These are phyloP conservation scores for Blennius ocellaris DNA, from an alignment of 2,113 vertebrate species.

Conservation along the genomic window DNA sequence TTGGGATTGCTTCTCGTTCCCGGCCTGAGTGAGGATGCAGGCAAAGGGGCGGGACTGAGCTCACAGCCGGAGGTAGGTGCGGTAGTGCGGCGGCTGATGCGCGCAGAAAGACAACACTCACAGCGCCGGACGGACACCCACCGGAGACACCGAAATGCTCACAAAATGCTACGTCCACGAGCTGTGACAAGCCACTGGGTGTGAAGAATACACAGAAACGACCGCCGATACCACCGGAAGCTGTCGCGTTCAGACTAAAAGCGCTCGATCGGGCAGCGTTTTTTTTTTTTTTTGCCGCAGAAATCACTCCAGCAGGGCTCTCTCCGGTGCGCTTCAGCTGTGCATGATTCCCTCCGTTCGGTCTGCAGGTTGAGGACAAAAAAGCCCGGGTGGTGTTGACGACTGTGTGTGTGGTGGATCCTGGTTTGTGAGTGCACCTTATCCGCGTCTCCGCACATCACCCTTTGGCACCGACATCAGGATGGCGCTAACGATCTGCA, in stretches of 20 bases:
- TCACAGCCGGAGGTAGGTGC: conserved; percentile 69
- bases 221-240: not conserved
- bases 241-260: conserved; percentile 10
- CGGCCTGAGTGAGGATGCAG: conserved; percentile 49
- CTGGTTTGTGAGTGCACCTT: conserved; percentile 60
- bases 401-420: conserved; percentile 55
- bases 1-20: too few relatives aligned
- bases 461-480: conserved; percentile 65
- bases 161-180: conserved; percentile 69
- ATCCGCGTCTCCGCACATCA: conserved; percentile 47
- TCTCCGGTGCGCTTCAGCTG: conserved; percentile 50
- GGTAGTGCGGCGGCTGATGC: conserved; percentile 67
- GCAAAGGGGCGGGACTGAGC: conserved; percentile 66
- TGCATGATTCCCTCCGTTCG: conserved; percentile 69
- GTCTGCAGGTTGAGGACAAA: conserved; percentile 59
- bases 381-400: conserved; percentile 50
- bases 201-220: conserved; percentile 41
- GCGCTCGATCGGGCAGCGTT: conserved; percentile 18
- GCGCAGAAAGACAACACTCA: conserved; percentile 48
- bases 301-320: conserved; percentile 43
- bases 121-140: conserved; percentile 29
- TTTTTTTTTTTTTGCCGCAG: conserved; percentile 55
- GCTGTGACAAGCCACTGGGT: conserved; percentile 55
- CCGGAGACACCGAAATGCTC: conserved; percentile 45
- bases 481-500: conserved; percentile 95